Evolutionary conservation across 2,113 vertebrate species (phyloP), one percentile per base, ranked within the genome.

Genomic region (Nothobranchius kuhntae): DNA sequence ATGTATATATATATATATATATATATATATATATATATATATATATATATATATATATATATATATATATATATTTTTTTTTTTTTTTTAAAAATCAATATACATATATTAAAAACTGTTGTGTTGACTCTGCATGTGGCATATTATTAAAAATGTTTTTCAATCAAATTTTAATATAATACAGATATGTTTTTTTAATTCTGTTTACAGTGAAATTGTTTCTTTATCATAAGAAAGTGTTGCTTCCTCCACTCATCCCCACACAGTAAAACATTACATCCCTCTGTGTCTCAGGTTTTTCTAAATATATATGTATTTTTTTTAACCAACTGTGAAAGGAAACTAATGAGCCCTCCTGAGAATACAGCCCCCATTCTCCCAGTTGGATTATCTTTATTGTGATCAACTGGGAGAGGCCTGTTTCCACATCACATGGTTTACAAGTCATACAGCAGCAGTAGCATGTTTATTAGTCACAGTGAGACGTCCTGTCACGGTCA

Each of bases 261-360:
- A 74, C 40, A 58, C 36, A 51, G 54, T 21, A 64, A 21, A 50
- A 57, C 40, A 68, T 58, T 38, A 58, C 73, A 71, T 76, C 72
- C 64, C 38, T 66, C n/a, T 55, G 65, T 40, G 46, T 58, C 57
- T 58, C 6, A 42, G 6, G 26, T 51, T 65, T 53, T 47, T 38
- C 7, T 56, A 21, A 21, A 21, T 21, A 21, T 21, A 21, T 21
- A 21, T 21, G 21, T 11, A 17, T 3, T 74, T 80, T 26, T 78
- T 51, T 80, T 57, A 74, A 54, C 68, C 55, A 65, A 63, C 64
- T 63, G 54, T 68, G 61, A 54, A 61, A 48, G 17, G 17, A 58
- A 55, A 53, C 71, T 86, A 88, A 86, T 84, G 69, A 86, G 79
- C 38, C 67, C 74, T 60, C 63, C 12, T 61, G 84, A 77, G 81